Base-by-base conservation (phyloP, 2,888 invertebrate species). In the Minunthozetes semirufus region DNA sequence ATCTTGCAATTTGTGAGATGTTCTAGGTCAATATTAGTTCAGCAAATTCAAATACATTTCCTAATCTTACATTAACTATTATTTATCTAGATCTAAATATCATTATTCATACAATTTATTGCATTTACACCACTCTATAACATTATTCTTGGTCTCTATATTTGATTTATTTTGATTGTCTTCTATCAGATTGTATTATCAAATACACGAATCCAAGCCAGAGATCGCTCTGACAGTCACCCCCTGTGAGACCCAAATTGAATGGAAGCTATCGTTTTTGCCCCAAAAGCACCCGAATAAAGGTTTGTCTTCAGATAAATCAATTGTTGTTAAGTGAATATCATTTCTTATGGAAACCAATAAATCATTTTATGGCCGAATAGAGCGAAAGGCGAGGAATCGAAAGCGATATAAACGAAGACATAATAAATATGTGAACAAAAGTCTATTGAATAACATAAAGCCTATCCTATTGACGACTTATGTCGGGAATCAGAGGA, bases 221-320 rank as follows among this genome's bases (percentile, higher is more conserved):
- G 38, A 73, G n/a, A 76, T 84, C 38, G 81, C 81, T 63, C 80
- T 84, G 33, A 81, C 82, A 4, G 81, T 84, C 9, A 83, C 82
- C 0, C 84, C 84, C 1, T 84, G 84, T 78, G 83, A 83, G 2
- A 82, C 83, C 1, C 79, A 81, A 25, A 79, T 84, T 11, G 78
- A 81, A 22, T 84, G 83, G 82, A 81, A 75, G 53, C 59, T 78
- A 38, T 68, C 27, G 11, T 74, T 74, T 50, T 68, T 74, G 48
- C 27, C 46, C 11, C 48, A 22, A 53, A 74, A 70, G 29, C 13
- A 25, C 3, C 27, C 27, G 1, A 74, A 71, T 46, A 74, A 68
- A 68, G 46, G 74, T 74, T 46, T 53, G 70, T 42, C 19, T n/a
- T n/a, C n/a, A 9, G 27, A 63, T 38, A 5, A 38, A 27, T 9